These are phyloP conservation scores for Ophion costatus DNA, from an alignment of 2,888 invertebrate species.

Conservation along the genomic window DNA sequence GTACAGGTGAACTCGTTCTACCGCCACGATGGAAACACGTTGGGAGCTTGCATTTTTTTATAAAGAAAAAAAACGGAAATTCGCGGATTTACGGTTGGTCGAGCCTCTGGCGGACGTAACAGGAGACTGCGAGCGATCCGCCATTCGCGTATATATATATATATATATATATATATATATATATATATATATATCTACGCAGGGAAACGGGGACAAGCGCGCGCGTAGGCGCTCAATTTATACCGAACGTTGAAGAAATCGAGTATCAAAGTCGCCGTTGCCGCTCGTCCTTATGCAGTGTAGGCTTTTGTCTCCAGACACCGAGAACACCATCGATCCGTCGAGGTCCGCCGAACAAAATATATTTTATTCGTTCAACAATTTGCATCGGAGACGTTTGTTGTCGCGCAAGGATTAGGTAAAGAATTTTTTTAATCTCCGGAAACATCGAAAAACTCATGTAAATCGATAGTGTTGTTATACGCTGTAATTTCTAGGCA, in stretches of 20 bases:
- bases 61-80: slow-evolving; percentile 5
- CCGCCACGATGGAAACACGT: neutral
- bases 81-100: neutral
- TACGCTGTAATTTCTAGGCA: neutral
- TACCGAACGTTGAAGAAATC: neutral
- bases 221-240: slow-evolving; percentile 3
- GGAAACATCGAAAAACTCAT: too few relatives aligned
- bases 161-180: neutral
- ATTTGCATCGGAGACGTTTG: neutral
- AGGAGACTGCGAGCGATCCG: neutral
- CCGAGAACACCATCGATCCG: neutral
- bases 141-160: neutral
- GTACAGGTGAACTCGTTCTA: too few relatives aligned
- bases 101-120: slow-evolving; percentile 8
- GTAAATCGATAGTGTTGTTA: too few relatives aligned
- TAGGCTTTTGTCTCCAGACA: neutral
- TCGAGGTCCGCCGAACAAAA: neutral
- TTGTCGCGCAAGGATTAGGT: neutral
- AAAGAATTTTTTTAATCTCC: too few relatives aligned
- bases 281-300: neutral
- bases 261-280: neutral
- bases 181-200: neutral
- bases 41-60: neutral
- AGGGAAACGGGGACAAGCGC: neutral
- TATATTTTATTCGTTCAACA: neutral